phyloP scores from a whole-genome alignment of 2,888 invertebrate genomes.

The Perithous albicinctus region DNA sequence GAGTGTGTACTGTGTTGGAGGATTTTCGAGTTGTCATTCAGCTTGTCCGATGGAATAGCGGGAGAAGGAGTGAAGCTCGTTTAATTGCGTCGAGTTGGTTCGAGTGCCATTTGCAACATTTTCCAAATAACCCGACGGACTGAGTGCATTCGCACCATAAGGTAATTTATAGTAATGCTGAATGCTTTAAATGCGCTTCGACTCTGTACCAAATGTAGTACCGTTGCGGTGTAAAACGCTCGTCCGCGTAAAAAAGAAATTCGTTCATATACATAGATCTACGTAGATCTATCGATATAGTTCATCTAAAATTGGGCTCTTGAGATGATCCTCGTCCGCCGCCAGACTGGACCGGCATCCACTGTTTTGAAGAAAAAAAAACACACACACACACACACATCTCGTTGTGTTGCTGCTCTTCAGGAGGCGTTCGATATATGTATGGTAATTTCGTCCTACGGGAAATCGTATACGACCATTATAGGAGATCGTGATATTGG shows the following conservation, averaged over 20 bases:
- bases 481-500: slow-evolving; percentile 45
- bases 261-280: too few relatives aligned
- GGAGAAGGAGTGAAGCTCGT: background rate
- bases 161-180: slow-evolving; percentile 37
- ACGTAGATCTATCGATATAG: too few relatives aligned
- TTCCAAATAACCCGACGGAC: slow-evolving; percentile 12
- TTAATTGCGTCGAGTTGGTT: slow-evolving; percentile 36
- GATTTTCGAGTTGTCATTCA: slow-evolving; percentile 53
- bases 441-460: slow-evolving; percentile 64
- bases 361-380: too few relatives aligned
- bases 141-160: slow-evolving; percentile 4
- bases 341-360: too few relatives aligned
- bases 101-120: slow-evolving; percentile 21
- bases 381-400: too few relatives aligned
- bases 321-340: too few relatives aligned
- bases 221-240: slow-evolving; percentile 1
- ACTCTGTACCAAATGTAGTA: background rate
- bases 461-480: slow-evolving; percentile 63
- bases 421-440: slow-evolving; percentile 16
- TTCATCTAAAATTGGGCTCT: too few relatives aligned
- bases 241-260: too few relatives aligned
- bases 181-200: background rate
- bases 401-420: background rate
- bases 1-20: background rate
- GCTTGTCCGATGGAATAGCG: background rate